These are phyloP conservation scores for Spodoptera frugiperda DNA, from an alignment of 1,140 invertebrate genomes.

Conservation along the genomic window DNA sequence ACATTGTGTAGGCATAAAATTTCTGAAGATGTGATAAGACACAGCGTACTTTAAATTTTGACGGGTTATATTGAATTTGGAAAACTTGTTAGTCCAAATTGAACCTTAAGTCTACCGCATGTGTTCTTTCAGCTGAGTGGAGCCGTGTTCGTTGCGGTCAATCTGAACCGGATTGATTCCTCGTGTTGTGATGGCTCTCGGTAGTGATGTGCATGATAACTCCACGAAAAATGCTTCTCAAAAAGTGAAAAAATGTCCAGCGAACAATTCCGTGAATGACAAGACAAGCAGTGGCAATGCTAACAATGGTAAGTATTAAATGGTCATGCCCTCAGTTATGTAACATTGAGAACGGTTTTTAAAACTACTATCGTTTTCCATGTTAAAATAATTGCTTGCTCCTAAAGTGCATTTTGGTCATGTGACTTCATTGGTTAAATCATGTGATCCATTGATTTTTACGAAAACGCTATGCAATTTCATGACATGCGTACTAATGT, in stretches of 20 bases:
- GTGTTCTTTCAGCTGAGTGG: constrained; percentile 84
- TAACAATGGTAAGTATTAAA: constrained; percentile 83
- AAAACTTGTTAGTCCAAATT: constrained; percentile 73
- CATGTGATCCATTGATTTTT: constrained; percentile 58
- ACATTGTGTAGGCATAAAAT: constrained; percentile 36
- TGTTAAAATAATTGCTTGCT: constrained; percentile 54
- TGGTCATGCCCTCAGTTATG: constrained; percentile 83
- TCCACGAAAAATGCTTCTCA: constrained; percentile 78
- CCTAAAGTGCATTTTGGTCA: constrained; percentile 66
- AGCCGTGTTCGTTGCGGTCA: constrained; percentile 83
- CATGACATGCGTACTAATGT: constrained; percentile 23
- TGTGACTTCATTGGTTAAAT: constrained; percentile 65
- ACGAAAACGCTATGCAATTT: constrained; percentile 33
- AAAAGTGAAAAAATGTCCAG: constrained; percentile 85
- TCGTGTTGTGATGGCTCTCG: constrained; percentile 87
- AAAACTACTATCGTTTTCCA: constrained; percentile 46
- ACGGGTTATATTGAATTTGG: constrained; percentile 62
- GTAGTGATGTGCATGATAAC: constrained; percentile 86
- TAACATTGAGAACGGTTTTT: constrained; percentile 76
- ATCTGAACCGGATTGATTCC: constrained; percentile 82
- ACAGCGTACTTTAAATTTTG: constrained; percentile 52
- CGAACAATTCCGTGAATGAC: constrained; percentile 75
- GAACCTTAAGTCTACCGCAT: constrained; percentile 84
- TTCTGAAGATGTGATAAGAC: constrained; percentile 24
- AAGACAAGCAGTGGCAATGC: constrained; percentile 77